Evolutionary conservation across 1,140 invertebrate species (phyloP).

Genomic region (Macrosteles quadrilineatus): DNA sequence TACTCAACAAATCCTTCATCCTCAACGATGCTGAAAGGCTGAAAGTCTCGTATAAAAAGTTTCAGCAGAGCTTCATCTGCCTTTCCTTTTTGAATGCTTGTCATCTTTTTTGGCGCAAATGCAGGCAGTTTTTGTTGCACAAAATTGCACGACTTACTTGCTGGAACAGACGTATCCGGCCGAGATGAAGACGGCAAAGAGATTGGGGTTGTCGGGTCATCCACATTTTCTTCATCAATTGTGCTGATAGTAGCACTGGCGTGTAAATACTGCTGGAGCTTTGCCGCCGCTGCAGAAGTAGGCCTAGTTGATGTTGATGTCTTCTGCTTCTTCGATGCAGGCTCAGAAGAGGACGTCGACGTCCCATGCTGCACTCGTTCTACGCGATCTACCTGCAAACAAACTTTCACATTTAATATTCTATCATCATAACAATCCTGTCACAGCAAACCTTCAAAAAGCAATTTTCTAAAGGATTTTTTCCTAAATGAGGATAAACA

Average conservation of each 20-base stretch:
- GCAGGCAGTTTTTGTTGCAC: not conserved
- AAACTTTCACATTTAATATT: too few relatives aligned
- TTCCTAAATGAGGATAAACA: too few relatives aligned
- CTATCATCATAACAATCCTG: too few relatives aligned
- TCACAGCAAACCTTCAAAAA: too few relatives aligned
- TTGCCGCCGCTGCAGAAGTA: not conserved
- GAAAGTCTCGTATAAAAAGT: constrained; percentile 33
- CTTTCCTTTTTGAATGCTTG: constrained; percentile 23
- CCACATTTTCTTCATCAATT: too few relatives aligned
- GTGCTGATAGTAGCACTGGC: not conserved
- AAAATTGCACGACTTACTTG: not conserved
- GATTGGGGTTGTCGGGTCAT: not conserved
- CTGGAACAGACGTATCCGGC: not conserved
- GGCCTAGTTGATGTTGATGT: not conserved
- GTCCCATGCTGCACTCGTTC: too few relatives aligned
- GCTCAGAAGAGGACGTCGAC: too few relatives aligned
- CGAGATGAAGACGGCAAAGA: not conserved
- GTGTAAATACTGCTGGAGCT: not conserved
- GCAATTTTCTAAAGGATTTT: too few relatives aligned
- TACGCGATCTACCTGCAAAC: too few relatives aligned
- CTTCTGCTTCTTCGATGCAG: too few relatives aligned
- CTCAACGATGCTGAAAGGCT: constrained; percentile 40
- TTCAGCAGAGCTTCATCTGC: constrained; percentile 28
- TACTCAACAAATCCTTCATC: constrained; percentile 36
- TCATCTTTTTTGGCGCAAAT: constrained; percentile 1